Conservation (phyloP, 2,113 vertebrate genomes). For the Pithys albifrons region DNA sequence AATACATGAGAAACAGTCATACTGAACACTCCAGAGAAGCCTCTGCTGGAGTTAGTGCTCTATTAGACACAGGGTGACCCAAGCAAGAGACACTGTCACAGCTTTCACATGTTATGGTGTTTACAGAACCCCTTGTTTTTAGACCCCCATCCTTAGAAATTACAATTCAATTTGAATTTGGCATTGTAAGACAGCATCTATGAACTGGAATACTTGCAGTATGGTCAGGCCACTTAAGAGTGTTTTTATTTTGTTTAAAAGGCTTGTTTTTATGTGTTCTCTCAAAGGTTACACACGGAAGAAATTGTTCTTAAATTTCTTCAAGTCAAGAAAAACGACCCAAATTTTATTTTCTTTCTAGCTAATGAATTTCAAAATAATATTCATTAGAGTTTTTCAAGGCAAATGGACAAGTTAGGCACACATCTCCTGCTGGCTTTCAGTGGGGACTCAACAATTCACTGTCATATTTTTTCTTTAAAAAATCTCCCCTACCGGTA, state of each 20-base stretch:
- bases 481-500: background rate
- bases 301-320: background rate
- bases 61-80: background rate
- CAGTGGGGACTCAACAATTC: slow-evolving; percentile 14
- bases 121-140: background rate
- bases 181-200: background rate
- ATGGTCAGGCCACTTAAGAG: background rate
- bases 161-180: background rate
- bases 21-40: background rate
- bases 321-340: background rate
- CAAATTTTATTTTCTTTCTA: slow-evolving; percentile 7
- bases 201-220: background rate
- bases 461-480: slow-evolving; percentile 10
- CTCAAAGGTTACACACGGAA: background rate
- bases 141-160: background rate
- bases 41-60: background rate
- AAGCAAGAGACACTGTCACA: background rate
- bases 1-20: background rate
- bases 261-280: background rate
- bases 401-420: background rate
- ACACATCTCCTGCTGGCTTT: slow-evolving; percentile 39
- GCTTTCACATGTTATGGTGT: background rate
- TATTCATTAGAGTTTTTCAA: background rate
- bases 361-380: slow-evolving; percentile 24
- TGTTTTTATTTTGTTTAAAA: background rate